These are phyloP conservation scores for Morinoia aosen DNA, from an alignment of 2,888 invertebrate species.

Conservation along the genomic window DNA sequence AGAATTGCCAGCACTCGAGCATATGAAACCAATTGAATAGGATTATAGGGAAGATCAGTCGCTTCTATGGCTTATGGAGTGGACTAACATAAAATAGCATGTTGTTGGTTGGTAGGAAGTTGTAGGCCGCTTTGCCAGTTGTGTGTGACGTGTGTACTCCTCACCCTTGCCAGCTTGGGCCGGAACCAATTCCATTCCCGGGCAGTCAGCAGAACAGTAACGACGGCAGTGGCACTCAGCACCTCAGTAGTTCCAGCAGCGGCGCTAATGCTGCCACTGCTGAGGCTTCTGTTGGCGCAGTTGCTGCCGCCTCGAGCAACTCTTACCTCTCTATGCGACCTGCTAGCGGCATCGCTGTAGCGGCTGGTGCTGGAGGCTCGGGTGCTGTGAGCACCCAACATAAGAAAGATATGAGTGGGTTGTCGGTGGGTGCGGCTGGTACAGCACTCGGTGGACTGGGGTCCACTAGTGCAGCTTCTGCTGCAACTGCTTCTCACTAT, in stretches of 20 bases:
- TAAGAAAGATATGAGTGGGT: conserved; percentile 39
- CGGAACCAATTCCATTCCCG: conserved; percentile 66
- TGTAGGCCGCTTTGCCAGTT: neutral
- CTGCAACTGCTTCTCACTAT: conserved; percentile 61
- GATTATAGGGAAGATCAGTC: neutral
- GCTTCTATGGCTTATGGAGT: neutral
- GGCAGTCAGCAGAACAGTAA: neutral
- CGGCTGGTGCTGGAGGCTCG: conserved; percentile 54
- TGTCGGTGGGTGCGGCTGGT: conserved; percentile 43
- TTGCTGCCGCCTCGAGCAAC: conserved; percentile 5
- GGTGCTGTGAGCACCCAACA: conserved; percentile 56
- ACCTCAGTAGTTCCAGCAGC: conserved; percentile 60
- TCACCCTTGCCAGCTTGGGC: conserved; percentile 61
- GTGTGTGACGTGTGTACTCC: conserved; percentile 30
- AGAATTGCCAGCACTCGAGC: neutral
- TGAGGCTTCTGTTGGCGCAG: neutral
- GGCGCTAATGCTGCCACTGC: conserved; percentile 29
- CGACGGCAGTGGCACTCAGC: neutral
- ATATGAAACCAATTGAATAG: neutral
- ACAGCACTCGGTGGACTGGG: conserved; percentile 61
- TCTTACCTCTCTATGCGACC: conserved; percentile 41
- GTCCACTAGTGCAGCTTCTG: conserved; percentile 60
- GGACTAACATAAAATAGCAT: neutral
- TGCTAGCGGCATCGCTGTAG: neutral
- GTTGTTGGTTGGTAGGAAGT: neutral